Evolutionary conservation across 2,113 vertebrate species (phyloP).

Genomic region (Nipponia nippon): DNA sequence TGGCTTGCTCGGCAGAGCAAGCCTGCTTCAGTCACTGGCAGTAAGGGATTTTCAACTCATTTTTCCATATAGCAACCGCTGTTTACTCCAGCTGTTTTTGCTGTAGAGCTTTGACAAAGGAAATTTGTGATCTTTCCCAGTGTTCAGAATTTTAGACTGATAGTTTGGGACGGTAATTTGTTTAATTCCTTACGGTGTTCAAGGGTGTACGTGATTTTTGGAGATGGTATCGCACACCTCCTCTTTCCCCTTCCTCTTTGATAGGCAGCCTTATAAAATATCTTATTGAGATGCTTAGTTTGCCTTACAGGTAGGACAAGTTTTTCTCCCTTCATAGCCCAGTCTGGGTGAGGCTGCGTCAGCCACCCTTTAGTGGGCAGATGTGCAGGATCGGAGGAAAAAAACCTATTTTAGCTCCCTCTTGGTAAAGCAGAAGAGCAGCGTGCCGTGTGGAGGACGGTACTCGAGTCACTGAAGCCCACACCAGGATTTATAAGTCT

Average conservation of each 20-base stretch:
- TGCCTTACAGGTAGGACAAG: background rate
- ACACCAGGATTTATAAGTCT: rapidly evolving
- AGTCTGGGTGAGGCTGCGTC: background rate
- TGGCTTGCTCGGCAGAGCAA: background rate
- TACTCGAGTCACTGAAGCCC: background rate
- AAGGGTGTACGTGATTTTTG: background rate
- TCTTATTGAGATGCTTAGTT: background rate
- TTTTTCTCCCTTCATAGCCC: background rate
- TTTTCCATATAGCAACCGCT: background rate
- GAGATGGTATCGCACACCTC: background rate
- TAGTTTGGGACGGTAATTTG: background rate
- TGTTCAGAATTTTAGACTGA: background rate
- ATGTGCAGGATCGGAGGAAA: background rate
- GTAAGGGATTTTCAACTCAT: rapidly evolving
- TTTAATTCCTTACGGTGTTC: rapidly evolving
- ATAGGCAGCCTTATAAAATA: background rate
- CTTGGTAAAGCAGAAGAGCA: background rate
- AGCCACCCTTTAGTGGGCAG: background rate
- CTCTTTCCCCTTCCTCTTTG: background rate
- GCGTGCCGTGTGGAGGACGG: rapidly evolving
- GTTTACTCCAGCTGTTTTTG: background rate
- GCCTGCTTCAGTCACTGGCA: background rate
- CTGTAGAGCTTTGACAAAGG: background rate
- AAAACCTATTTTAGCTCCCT: background rate
- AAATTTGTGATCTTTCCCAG: background rate